Base-by-base conservation (phyloP, 2,113 vertebrate genomes). In the Equus przewalskii region DNA sequence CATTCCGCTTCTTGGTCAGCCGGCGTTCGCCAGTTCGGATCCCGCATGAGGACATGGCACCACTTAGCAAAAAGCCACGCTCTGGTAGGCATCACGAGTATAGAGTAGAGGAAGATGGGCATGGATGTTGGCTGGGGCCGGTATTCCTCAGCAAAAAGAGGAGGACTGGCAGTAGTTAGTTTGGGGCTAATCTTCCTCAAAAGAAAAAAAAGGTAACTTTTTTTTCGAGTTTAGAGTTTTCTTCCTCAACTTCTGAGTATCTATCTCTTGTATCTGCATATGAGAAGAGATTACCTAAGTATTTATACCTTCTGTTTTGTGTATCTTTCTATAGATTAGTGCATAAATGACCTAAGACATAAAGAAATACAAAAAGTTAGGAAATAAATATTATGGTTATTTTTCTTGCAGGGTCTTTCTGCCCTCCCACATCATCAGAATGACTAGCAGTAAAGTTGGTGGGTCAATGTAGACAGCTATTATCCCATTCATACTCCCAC, bases 201-300 rank as follows among this genome's bases (percentile, higher is more conserved):
- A 41, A 41, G 36, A 41, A 41, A 41, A 41, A 41, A 41, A 41
- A 41, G 3, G 8, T 75, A 82, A 94, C n/a, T 26, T 49, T 51
- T 79, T 72, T 72, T 62, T 58, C 28, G 95, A 13, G 88, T 76
- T 91, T 82, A 85, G 41, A 79, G 9, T 88, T 87, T 85, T 78
- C 22, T 69, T 87, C 58, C 56, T 94, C 51, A 87, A 62, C 18
- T 73, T 92, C 15, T 28, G 46, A 84, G 26, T 73, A 65, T 7
- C 64, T 36, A 69, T 51, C 11, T 87, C 69, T 62, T 64, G 3
- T 70, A 33, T 86, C 12, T 76, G 8, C 28, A 46, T 82, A 70
- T 75, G 49, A 94, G 44, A 89, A 81, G 30, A 89, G 11, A 93
- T 64, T 30, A 79, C 13, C 72, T 91, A 91, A 91, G 41, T 69